Evolutionary conservation across 2,888 invertebrate species (phyloP).

Genomic region (Thereva nobilitata): DNA sequence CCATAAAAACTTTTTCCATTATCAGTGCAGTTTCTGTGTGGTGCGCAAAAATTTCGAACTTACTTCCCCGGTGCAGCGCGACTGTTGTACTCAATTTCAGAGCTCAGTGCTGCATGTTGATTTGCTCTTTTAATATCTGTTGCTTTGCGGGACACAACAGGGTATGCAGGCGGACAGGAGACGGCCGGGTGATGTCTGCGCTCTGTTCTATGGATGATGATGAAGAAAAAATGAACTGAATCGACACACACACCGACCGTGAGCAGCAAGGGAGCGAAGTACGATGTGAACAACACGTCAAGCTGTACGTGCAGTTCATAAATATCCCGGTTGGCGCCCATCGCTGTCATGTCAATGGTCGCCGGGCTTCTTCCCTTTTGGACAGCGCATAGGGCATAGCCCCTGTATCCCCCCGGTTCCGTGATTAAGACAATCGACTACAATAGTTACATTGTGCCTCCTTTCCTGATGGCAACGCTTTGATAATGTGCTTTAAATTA

Average conservation of each 20-base stretch:
- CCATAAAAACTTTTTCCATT: conserved; percentile 8
- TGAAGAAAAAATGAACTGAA: no score
- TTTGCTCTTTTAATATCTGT: conserved; percentile 17
- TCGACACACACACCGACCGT: no score
- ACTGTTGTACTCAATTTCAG: conserved; percentile 14
- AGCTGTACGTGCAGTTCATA: conserved; percentile 36
- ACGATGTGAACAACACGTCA: no score
- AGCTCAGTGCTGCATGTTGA: conserved; percentile 4
- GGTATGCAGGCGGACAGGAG: no score
- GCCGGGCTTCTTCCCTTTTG: background rate
- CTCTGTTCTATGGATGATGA: conserved; percentile 14
- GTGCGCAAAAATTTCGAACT: conserved; percentile 13
- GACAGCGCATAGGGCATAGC: no score
- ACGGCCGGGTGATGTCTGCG: background rate
- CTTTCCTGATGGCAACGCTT: no score
- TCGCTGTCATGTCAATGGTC: conserved; percentile 23
- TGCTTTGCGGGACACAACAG: background rate
- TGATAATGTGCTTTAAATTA: no score
- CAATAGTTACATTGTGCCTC: no score
- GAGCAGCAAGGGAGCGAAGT: no score
- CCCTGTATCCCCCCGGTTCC: no score
- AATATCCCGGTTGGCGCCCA: conserved; percentile 39
- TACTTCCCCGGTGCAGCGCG: conserved; percentile 1
- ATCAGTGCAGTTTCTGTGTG: conserved; percentile 20
- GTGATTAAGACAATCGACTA: no score